Conservation (phyloP, 2,797 vertebrate genomes). For the Sarcophilus harrisii region DNA sequence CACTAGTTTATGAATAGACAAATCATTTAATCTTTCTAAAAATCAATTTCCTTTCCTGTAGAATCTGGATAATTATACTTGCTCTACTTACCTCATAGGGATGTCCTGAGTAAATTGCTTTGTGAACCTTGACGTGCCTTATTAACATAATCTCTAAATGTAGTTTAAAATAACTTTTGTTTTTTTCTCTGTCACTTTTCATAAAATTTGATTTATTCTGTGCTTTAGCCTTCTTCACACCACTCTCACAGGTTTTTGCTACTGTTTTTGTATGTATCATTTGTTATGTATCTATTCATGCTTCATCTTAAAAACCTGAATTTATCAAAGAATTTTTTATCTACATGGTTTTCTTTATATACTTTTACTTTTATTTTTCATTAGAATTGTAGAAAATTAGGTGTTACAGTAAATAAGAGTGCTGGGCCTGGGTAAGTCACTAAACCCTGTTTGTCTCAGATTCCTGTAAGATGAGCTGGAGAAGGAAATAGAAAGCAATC, state of each 20-base stretch:
- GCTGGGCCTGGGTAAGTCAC: not conserved
- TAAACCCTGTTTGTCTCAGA: not conserved
- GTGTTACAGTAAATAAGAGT: not conserved
- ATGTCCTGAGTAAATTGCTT: not conserved
- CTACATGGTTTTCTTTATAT: not conserved
- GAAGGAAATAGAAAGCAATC: not conserved
- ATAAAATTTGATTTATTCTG: not conserved
- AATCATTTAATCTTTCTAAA: not conserved
- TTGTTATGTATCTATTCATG: not conserved
- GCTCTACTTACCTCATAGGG: not conserved
- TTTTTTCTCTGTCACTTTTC: not conserved
- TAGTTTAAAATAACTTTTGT: not conserved
- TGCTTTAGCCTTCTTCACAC: not conserved
- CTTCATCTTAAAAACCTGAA: not conserved
- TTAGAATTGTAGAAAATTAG: not conserved
- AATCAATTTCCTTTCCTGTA: not conserved
- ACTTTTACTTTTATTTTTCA: not conserved
- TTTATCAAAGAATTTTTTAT: not conserved
- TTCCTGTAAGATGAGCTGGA: not conserved
- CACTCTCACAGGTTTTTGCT: not conserved
- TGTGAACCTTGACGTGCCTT: not conserved
- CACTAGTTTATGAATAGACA: not conserved
- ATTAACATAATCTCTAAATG: not conserved
- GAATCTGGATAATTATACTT: not conserved
- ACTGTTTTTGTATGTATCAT: not conserved